Evolutionary conservation across 2,113 vertebrate species (phyloP), one percentile per base, ranked within the genome.

Genomic region (Petrocephalus microphthalmus): DNA sequence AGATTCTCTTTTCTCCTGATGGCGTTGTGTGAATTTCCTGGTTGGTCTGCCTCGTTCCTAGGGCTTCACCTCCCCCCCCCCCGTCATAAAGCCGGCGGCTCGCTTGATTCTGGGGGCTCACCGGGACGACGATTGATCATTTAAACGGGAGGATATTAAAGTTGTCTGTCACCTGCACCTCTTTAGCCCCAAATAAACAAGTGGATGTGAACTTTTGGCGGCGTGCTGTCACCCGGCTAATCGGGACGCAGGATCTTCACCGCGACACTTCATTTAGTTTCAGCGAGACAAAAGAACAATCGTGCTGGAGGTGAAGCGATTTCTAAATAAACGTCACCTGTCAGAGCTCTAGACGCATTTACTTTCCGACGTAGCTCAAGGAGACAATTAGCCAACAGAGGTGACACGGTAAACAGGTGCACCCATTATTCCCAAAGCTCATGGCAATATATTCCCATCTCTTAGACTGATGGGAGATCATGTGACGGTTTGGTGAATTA

Each of bases 341-440:
- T 98, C 97, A 98, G 95, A 97, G 93, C 96, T 92, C 97, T 96
- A 96, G 94, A 95, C 93, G 96, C 96, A 96, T 96, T 97, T 97
- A 96, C 95, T 96, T 96, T 96, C 92, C 96, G 96, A 97, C 94
- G 97, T 95, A 97, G 97, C 97, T 98, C 96, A 97, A 98, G 97
- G 96, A 99, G 97, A 98, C 97, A 98, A 97, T 98, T 98, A 97
- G 96, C 97, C 97, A 97, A 97, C 97, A 97, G 97, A 97, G 97
- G 97, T 98, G 98, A 98, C 98, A 97, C 95, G 95, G 96, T 97
- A 97, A 98, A 98, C 98, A 99, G 97, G 98, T 99, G 97, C 96
- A 96, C 96, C 97, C 97, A 98, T 99, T 98, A 98, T 97, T 97
- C 96, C 96, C 95, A 96, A 97, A 97, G 97, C 97, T 96, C 96